Percentiles rank a stretch among this genome's conserved stretches.
Evolutionary conservation across 2,888 invertebrate genomes (phyloP).

Genomic region (Dryococelus australis): DNA sequence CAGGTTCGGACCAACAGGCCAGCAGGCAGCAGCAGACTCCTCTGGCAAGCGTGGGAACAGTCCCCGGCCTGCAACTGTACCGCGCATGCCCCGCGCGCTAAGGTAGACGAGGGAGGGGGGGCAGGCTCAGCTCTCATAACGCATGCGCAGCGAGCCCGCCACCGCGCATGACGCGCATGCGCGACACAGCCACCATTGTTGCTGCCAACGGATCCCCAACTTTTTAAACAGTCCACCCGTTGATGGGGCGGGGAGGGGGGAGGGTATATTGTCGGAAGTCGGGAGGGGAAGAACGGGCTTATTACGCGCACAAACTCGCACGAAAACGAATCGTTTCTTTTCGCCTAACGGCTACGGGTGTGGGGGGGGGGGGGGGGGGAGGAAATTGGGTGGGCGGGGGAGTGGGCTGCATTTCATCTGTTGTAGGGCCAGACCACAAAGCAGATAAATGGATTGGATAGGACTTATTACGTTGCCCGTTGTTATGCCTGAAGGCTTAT

Average conservation of each 20-base stretch:
- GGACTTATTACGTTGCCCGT: no score
- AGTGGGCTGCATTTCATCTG: no score
- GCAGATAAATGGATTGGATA: no score
- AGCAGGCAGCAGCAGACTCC: not conserved
- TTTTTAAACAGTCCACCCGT: not conserved
- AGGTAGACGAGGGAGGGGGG: not conserved
- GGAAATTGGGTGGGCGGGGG: no score
- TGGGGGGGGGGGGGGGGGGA: no score
- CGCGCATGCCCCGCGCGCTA: not conserved
- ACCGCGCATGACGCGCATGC: conserved; percentile 36
- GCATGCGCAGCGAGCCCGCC: conserved; percentile 37
- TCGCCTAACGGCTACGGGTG: not conserved
- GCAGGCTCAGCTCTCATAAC: conserved; percentile 31
- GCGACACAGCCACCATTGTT: not conserved
- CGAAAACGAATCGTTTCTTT: not conserved
- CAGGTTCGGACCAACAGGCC: not conserved
- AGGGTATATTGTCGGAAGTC: no score
- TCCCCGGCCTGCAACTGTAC: not conserved
- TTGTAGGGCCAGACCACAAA: no score
- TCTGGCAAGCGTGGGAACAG: not conserved
- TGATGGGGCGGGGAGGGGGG: not conserved
- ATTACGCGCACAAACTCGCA: not conserved
- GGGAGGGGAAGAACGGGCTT: not conserved
- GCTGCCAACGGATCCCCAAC: not conserved
- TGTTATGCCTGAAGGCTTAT: no score